phyloP scores from a whole-genome alignment of 2,113 vertebrate species.

The Choloepus hoffmanni region DNA sequence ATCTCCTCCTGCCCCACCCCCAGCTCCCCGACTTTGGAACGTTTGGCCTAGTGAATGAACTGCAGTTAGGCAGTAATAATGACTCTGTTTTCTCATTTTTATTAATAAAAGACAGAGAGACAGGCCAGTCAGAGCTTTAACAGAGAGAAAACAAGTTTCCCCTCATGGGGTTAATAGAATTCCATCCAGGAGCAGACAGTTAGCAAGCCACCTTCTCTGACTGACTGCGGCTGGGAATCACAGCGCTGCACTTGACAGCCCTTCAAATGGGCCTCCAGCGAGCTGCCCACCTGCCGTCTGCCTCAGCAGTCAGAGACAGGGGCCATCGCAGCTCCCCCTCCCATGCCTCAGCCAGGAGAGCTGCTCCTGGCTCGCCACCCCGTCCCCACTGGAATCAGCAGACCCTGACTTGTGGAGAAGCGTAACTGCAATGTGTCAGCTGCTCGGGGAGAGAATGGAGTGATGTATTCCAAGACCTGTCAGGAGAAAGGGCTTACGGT shows the following conservation, averaged over 20 bases:
- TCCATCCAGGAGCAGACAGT: conserved; percentile 53
- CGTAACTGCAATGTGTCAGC: conserved; percentile 73
- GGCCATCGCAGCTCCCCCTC: background rate
- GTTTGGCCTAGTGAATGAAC: conserved; percentile 67
- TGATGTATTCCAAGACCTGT: conserved; percentile 76
- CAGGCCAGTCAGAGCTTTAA: conserved; percentile 56
- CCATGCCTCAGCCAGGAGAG: background rate
- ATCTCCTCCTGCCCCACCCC: background rate
- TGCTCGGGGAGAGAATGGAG: conserved; percentile 38
- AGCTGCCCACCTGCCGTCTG: background rate
- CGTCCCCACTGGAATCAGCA: background rate
- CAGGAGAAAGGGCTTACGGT: conserved; percentile 63
- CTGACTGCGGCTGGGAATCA: background rate
- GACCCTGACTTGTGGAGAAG: conserved; percentile 66
- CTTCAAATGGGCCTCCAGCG: background rate
- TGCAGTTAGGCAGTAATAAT: conserved; percentile 74
- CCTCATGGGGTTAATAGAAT: conserved; percentile 62
- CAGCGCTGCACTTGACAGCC: background rate
- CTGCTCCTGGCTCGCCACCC: background rate
- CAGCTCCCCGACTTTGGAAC: conserved; percentile 70
- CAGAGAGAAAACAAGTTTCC: conserved; percentile 29
- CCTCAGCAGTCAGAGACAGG: background rate
- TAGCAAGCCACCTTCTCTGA: conserved; percentile 6
- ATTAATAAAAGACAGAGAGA: conserved; percentile 77
- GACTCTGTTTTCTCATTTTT: conserved; percentile 76